Percentiles rank a stretch among this genome's conserved stretches.
These are phyloP conservation scores for Lanistes nyassanus DNA, from an alignment of 1,140 invertebrate species.

Conservation along the genomic window DNA sequence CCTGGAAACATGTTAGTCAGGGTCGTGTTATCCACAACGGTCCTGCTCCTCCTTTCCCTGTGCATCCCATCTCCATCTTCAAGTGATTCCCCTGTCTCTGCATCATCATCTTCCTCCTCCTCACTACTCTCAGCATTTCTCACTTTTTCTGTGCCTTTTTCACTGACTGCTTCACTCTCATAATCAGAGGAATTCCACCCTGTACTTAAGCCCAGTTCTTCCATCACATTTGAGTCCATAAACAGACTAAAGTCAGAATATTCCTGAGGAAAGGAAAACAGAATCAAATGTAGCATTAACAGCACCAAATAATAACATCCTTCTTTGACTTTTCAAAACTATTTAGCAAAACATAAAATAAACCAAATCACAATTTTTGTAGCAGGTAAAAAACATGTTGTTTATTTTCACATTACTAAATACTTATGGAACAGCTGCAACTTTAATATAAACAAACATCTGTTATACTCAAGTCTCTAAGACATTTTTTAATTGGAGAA, in stretches of 20 bases:
- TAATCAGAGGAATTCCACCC: slow-evolving; percentile 1
- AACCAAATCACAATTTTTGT: too few species aligned
- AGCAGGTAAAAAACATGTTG: too few species aligned
- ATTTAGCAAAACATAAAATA: too few species aligned
- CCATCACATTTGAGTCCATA: slow-evolving; percentile 17
- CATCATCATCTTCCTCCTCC: slow-evolving; percentile 17
- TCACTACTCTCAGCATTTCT: slow-evolving; percentile 13
- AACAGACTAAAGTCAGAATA: slow-evolving; percentile 47
- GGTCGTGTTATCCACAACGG: slow-evolving; percentile 9
- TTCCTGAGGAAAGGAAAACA: slow-evolving; percentile 36
- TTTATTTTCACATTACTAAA: too few species aligned
- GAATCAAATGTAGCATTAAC: too few species aligned
- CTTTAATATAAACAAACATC: too few species aligned
- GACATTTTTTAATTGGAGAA: too few species aligned
- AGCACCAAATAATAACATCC: too few species aligned
- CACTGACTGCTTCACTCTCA: slow-evolving; percentile 4
- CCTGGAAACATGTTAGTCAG: slow-evolving; percentile 13
- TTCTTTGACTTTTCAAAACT: too few species aligned
- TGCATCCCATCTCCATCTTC: slow-evolving; percentile 14
- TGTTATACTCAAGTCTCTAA: too few species aligned
- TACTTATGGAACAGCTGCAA: too few species aligned
- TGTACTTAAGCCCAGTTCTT: slow-evolving; percentile 7
- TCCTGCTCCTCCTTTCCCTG: slow-evolving; percentile 5
- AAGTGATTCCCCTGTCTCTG: slow-evolving; percentile 3
- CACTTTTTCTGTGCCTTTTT: slow-evolving; percentile 25